Conservation (phyloP, 2,888 invertebrate genomes). For the Eristalinus aeneus region DNA sequence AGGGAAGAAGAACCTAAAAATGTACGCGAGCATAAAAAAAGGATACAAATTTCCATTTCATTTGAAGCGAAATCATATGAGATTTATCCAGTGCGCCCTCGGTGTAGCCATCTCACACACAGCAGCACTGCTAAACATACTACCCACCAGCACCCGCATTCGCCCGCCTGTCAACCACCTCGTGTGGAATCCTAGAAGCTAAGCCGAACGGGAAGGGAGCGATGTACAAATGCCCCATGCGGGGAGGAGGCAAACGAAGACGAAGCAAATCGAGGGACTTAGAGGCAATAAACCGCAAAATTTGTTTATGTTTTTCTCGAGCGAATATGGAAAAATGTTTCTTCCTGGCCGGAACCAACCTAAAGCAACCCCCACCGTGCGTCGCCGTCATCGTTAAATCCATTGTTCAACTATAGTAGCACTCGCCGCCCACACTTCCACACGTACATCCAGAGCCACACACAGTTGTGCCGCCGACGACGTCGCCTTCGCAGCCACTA, state of each 20-base stretch:
- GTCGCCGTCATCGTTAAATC: slow-evolving; percentile 54
- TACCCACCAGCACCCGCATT: not conserved
- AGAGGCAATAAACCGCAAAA: slow-evolving; percentile 74
- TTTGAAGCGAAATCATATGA: slow-evolving; percentile 70
- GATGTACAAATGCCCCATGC: slow-evolving; percentile 35
- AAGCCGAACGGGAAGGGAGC: slow-evolving; percentile 22
- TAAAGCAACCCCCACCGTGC: slow-evolving; percentile 48
- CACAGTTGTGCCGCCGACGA: slow-evolving; percentile 17
- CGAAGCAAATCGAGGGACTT: slow-evolving; percentile 72
- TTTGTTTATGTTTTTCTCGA: slow-evolving; percentile 73
- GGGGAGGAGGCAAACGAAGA: slow-evolving; percentile 43
- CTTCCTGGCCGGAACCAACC: slow-evolving; percentile 54
- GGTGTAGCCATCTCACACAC: slow-evolving; percentile 33
- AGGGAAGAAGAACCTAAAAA: slow-evolving; percentile 43
- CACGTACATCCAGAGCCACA: slow-evolving; percentile 4
- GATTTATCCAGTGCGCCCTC: slow-evolving; percentile 67
- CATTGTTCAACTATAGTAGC: slow-evolving; percentile 67
- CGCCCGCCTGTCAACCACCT: not conserved
- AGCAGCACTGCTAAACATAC: not conserved
- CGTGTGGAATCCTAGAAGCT: slow-evolving; percentile 46
- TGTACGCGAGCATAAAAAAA: slow-evolving; percentile 69
- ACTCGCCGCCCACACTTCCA: slow-evolving; percentile 26
- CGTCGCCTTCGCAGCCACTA: slow-evolving; percentile 3
- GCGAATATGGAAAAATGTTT: slow-evolving; percentile 71
- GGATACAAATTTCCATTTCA: slow-evolving; percentile 71